phyloP scores from a whole-genome alignment of 2,888 invertebrate genomes.

The Helleia helle region DNA sequence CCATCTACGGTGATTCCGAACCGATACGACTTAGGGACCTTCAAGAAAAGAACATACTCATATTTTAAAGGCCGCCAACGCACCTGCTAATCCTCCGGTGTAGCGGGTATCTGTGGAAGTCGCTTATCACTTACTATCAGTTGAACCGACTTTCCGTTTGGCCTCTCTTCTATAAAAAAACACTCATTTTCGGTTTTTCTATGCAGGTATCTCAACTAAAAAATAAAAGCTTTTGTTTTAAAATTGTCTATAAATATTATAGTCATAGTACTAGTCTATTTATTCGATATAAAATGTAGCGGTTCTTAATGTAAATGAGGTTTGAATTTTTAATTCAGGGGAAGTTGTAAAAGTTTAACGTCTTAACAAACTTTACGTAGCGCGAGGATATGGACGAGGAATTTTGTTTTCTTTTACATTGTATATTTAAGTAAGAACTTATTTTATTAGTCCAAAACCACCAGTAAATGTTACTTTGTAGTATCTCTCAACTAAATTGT shows the following conservation, averaged over 20 bases:
- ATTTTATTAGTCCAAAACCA: neutral
- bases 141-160: no score
- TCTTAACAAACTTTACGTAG: neutral
- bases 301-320: conserved; percentile 12
- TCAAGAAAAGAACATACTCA: no score
- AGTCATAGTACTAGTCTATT: neutral
- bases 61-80: no score
- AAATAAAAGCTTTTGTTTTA: no score
- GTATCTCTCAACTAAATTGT: neutral
- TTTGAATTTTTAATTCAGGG: conserved; percentile 8
- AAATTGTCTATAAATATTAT: neutral
- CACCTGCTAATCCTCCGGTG: no score
- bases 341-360: conserved; percentile 9
- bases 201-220: no score
- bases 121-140: no score
- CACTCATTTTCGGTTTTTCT: no score
- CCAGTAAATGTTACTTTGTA: neutral
- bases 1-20: no score
- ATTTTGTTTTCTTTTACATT: conserved; percentile 4
- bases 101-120: no score
- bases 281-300: neutral
- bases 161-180: no score
- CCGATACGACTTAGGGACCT: no score
- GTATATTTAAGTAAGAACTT: neutral
- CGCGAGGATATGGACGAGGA: neutral